Conservation (phyloP, 2,113 vertebrate species). For the Chionis minor region DNA sequence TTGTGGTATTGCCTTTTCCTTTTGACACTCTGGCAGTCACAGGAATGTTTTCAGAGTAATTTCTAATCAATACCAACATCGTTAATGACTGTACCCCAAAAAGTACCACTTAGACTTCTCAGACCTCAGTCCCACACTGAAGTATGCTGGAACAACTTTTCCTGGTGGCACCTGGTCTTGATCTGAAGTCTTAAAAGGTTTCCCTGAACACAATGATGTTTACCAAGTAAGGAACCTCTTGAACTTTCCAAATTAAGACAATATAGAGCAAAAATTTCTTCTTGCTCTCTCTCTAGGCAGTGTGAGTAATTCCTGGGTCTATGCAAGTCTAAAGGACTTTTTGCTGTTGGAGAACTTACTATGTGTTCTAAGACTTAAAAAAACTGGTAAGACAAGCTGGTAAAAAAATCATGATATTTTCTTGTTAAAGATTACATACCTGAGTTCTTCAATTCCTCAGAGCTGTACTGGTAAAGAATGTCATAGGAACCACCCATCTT, state of each 20-base stretch:
- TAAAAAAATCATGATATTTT: neutral
- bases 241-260: neutral
- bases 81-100: neutral
- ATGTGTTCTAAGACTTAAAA: neutral
- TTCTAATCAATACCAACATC: neutral
- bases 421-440: slow-evolving; percentile 69
- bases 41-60: neutral
- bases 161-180: neutral
- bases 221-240: neutral
- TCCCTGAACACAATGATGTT: neutral
- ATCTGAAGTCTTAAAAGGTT: neutral
- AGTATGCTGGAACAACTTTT: neutral
- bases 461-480: slow-evolving; percentile 88
- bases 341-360: neutral
- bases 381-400: neutral
- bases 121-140: neutral
- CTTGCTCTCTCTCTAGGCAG: neutral
- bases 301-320: neutral
- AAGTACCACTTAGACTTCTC: neutral
- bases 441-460: slow-evolving; percentile 80
- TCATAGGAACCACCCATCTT: slow-evolving; percentile 89
- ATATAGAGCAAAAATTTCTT: neutral
- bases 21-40: neutral
- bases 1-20: neutral
- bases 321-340: neutral